Conservation (phyloP, 2,888 invertebrate genomes). For the Patella pellucida region DNA sequence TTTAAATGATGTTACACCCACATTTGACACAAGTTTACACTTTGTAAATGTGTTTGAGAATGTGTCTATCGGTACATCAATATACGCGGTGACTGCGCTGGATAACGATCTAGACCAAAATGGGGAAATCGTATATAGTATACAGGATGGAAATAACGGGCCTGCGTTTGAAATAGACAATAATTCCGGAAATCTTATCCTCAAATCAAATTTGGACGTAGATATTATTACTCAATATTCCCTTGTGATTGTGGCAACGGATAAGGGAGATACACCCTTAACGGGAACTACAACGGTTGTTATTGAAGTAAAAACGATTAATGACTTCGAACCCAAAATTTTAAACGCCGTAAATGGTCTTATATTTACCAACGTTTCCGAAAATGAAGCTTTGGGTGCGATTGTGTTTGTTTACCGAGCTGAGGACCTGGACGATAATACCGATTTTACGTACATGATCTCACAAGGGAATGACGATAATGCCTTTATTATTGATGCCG, state of each 20-base stretch:
- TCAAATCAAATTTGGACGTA: conserved; percentile 30
- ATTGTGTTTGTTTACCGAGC: background rate
- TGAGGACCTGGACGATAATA: background rate
- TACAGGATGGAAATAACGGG: conserved; percentile 35
- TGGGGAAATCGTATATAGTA: conserved; percentile 46
- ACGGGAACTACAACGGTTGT: conserved; percentile 41
- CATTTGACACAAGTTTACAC: conserved; percentile 37
- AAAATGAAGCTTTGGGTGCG: background rate
- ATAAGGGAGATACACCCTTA: conserved; percentile 43
- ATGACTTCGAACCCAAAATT: background rate
- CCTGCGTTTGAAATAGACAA: conserved; percentile 42
- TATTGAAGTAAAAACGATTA: background rate
- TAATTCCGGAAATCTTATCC: conserved; percentile 35
- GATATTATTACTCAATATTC: conserved; percentile 23
- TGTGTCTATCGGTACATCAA: conserved; percentile 24
- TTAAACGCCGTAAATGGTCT: background rate
- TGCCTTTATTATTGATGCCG: background rate
- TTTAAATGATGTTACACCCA: conserved; percentile 53
- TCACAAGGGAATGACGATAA: background rate
- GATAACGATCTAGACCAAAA: conserved; percentile 52
- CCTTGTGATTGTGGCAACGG: conserved; percentile 40
- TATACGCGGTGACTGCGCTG: conserved; percentile 42
- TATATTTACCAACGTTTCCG: background rate
- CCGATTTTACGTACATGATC: background rate
- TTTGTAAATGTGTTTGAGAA: conserved; percentile 41